Conservation (phyloP, 2,888 invertebrate species). For the Furcula furcula region DNA sequence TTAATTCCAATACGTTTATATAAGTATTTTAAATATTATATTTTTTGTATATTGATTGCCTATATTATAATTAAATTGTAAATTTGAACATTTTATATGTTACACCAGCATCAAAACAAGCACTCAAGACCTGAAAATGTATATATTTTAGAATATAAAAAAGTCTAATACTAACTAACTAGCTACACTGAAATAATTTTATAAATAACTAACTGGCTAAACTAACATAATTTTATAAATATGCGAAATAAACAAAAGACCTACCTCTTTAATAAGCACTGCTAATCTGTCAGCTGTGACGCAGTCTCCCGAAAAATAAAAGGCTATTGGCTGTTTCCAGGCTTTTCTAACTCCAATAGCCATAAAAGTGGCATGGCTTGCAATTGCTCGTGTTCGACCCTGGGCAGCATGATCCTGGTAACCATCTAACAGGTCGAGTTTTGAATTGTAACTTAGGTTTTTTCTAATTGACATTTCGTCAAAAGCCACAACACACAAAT, state of each 20-base stretch:
- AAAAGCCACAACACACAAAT: conserved; percentile 12
- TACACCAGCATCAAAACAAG: conserved; percentile 7
- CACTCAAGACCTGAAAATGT: conserved; percentile 8
- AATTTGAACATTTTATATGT: no score
- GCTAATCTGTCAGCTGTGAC: conserved; percentile 13
- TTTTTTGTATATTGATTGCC: no score
- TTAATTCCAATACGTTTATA: no score
- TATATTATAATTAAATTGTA: no score
- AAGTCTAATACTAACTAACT: no score
- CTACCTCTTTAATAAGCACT: conserved; percentile 15
- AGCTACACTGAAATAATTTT: no score
- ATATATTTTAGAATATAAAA: no score
- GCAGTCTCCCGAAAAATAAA: conserved; percentile 11
- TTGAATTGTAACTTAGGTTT: conserved; percentile 12
- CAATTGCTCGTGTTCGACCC: conserved; percentile 10
- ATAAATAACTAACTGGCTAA: no score
- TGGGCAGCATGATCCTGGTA: conserved; percentile 20
- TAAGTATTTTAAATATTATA: no score
- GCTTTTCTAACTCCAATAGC: conserved; percentile 15
- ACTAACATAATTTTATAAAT: background rate
- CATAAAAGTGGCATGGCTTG: conserved; percentile 23
- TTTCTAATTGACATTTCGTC: conserved; percentile 22
- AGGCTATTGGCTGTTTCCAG: conserved; percentile 21
- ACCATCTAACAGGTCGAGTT: conserved; percentile 13
- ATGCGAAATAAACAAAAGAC: background rate